phyloP scores from a whole-genome alignment of 2,888 invertebrate species.

The Zygaena filipendulae region DNA sequence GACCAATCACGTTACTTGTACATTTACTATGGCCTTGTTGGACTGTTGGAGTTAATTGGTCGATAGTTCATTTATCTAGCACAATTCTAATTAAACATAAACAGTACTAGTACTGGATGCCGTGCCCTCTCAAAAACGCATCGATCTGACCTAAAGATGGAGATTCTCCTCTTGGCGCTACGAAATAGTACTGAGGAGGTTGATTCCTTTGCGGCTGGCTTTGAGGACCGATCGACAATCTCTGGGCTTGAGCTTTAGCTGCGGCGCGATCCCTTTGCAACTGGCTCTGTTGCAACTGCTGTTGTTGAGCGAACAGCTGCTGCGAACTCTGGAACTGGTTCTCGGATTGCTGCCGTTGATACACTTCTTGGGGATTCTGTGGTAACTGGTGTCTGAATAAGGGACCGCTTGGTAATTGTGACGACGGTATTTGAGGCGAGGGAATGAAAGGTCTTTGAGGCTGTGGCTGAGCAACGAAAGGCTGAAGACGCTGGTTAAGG shows the following conservation, averaged over 20 bases:
- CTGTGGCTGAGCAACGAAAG: conserved; percentile 73
- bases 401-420: conserved; percentile 40
- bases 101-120: conserved; percentile 73
- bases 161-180: conserved; percentile 62
- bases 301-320: conserved; percentile 73
- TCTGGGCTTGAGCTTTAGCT: conserved; percentile 58
- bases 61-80: conserved; percentile 11
- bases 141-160: conserved; percentile 79
- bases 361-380: conserved; percentile 55
- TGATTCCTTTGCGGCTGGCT: conserved; percentile 44
- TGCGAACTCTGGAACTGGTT: conserved; percentile 71
- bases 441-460: conserved; percentile 63
- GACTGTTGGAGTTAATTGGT: conserved; percentile 21
- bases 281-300: conserved; percentile 75
- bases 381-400: conserved; percentile 56
- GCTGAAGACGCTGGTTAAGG: conserved; percentile 79
- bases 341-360: conserved; percentile 72
- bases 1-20: conserved; percentile 29
- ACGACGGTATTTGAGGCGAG: conserved; percentile 66
- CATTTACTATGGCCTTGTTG: conserved; percentile 37
- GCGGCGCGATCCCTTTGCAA: conserved; percentile 69
- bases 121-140: conserved; percentile 80
- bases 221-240: conserved; percentile 34
- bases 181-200: conserved; percentile 67
- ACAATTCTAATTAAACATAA: no score